These are phyloP conservation scores for Nomada goodeniana DNA, from an alignment of 2,888 invertebrate species.

Conservation along the genomic window DNA sequence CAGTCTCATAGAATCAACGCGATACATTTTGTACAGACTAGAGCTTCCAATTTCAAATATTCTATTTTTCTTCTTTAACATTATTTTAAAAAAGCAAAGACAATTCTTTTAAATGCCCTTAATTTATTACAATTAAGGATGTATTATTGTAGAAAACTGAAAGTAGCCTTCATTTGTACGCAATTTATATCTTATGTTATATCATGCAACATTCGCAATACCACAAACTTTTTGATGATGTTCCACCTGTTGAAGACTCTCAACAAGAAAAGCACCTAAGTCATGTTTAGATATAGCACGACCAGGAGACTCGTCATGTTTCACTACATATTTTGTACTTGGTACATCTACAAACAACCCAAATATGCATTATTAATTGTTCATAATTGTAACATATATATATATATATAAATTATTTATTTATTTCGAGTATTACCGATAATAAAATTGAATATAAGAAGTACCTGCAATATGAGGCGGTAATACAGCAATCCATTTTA, in stretches of 20 bases:
- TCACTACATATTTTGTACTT: conserved; percentile 86
- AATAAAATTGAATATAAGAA: not conserved
- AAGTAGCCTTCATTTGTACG: conserved; percentile 27
- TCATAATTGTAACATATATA: conserved; percentile 4
- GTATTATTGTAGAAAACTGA: conserved; percentile 31
- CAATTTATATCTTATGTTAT: not conserved
- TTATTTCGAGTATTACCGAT: conserved; percentile 9
- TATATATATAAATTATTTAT: conserved; percentile 25
- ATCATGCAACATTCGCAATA: conserved; percentile 84
- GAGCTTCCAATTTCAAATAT: not conserved
- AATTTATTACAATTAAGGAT: not conserved
- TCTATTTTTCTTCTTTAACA: not conserved
- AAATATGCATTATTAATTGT: conserved; percentile 16
- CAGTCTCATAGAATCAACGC: not conserved
- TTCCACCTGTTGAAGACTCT: conserved; percentile 89
- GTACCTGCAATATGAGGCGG: conserved; percentile 93
- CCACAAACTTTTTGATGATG: conserved; percentile 89
- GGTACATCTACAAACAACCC: conserved; percentile 87
- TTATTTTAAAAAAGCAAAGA: not conserved
- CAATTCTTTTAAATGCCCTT: conserved; percentile 1
- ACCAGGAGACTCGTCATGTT: conserved; percentile 88
- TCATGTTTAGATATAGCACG: conserved; percentile 91
- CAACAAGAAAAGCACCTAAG: conserved; percentile 91
- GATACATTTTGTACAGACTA: conserved; percentile 21
- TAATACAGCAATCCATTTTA: conserved; percentile 91